Conservation (phyloP, 2,888 invertebrate genomes). For the Volucella inanis region DNA sequence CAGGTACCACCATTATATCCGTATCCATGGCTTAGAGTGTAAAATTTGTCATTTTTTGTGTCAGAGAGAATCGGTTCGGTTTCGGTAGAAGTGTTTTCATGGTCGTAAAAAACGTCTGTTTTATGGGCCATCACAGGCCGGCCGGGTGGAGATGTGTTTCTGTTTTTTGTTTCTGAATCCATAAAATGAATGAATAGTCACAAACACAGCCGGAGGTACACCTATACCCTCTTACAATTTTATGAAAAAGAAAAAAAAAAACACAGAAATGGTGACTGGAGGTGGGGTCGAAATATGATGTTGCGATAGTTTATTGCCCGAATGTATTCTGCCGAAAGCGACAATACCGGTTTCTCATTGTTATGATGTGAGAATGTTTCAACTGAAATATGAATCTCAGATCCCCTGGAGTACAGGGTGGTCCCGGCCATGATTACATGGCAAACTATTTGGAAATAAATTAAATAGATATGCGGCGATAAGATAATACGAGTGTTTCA, state of each 20-base stretch:
- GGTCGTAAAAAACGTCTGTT: slow-evolving; percentile 54
- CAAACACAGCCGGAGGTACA: neutral
- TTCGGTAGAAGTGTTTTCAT: slow-evolving; percentile 60
- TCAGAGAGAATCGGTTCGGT: slow-evolving; percentile 24
- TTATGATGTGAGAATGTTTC: slow-evolving; percentile 66
- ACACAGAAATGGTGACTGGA: slow-evolving; percentile 1
- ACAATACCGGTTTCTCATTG: slow-evolving; percentile 58
- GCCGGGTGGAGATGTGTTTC: slow-evolving; percentile 9
- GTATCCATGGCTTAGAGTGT: slow-evolving; percentile 26
- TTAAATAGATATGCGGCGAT: slow-evolving; percentile 47
- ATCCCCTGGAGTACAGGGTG: slow-evolving; percentile 38
- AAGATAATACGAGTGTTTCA: too few relatives aligned
- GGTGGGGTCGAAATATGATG: slow-evolving; percentile 58
- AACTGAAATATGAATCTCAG: slow-evolving; percentile 33
- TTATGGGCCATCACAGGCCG: slow-evolving; percentile 45
- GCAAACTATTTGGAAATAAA: slow-evolving; percentile 43
- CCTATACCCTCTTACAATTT: too few relatives aligned
- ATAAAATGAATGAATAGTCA: slow-evolving; percentile 40
- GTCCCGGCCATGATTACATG: slow-evolving; percentile 10
- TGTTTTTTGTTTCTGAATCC: slow-evolving; percentile 15
- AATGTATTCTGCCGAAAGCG: slow-evolving; percentile 51
- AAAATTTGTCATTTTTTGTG: neutral
- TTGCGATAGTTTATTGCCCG: slow-evolving; percentile 56
- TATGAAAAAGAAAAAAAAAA: neutral
- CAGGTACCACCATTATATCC: too few relatives aligned